Percentiles rank a stretch among this genome's conserved stretches.
phyloP scores from a whole-genome alignment of 2,888 invertebrate genomes.

The Hirtodrosophila confusa region DNA sequence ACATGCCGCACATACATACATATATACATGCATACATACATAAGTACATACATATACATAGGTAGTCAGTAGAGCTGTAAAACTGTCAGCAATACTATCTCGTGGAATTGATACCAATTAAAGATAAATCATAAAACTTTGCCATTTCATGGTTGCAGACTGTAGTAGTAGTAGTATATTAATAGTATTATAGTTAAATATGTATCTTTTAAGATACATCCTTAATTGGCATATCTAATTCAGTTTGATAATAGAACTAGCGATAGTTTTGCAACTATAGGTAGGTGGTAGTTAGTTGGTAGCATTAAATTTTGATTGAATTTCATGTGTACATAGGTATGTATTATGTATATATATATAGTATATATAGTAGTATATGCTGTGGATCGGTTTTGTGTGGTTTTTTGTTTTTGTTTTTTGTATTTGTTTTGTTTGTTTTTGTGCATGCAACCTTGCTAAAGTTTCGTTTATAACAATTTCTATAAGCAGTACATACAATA shows the following conservation, averaged over 20 bases:
- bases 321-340: conserved; percentile 38
- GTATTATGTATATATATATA: conserved; percentile 23
- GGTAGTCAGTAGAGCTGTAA: conserved; percentile 13
- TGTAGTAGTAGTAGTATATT: too few species aligned
- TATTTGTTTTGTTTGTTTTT: conserved; percentile 11
- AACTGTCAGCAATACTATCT: too few species aligned
- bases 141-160: too few species aligned
- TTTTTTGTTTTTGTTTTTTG: conserved; percentile 21
- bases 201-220: too few species aligned
- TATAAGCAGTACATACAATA: conserved; percentile 64
- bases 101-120: too few species aligned
- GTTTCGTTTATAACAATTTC: conserved; percentile 65
- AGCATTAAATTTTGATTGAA: conserved; percentile 55
- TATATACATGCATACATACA: conserved; percentile 12
- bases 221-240: neutral
- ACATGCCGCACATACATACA: conserved; percentile 19
- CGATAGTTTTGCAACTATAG: neutral
- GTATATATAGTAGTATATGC: conserved; percentile 23
- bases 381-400: conserved; percentile 21
- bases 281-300: conserved; percentile 33
- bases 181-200: too few species aligned
- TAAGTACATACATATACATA: conserved; percentile 27
- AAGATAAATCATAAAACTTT: too few species aligned
- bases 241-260: neutral
- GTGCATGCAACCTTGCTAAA: conserved; percentile 49